A percentile compares a stretch with the other conserved stretches of the same genome.
These are phyloP conservation scores for Arctopsyche grandis DNA, from an alignment of 1,140 invertebrate genomes.

Conservation along the genomic window DNA sequence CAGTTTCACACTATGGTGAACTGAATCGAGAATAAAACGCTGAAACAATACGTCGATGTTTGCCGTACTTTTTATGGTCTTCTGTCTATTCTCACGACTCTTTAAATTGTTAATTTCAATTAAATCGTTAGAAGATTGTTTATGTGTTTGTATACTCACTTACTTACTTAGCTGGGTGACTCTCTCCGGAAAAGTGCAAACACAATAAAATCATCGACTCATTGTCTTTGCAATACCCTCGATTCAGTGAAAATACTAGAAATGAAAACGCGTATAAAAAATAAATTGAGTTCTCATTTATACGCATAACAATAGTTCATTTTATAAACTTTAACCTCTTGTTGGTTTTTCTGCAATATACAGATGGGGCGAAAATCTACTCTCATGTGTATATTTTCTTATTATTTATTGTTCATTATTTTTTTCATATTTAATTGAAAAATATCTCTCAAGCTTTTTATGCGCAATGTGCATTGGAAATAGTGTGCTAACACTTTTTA, in stretches of 20 bases:
- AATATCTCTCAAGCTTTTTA: too few species aligned
- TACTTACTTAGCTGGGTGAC: neutral
- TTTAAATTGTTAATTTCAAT: neutral
- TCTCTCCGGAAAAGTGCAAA: slow-evolving; percentile 12
- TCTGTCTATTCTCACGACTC: neutral
- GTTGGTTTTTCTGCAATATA: too few species aligned
- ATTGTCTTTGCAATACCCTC: slow-evolving; percentile 8
- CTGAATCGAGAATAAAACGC: neutral
- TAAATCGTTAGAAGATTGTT: slow-evolving; percentile 1
- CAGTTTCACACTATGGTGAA: neutral
- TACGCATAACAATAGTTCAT: too few species aligned
- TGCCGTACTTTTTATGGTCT: neutral
- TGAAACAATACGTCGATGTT: neutral
- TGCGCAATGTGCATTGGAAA: too few species aligned
- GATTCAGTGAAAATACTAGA: slow-evolving; percentile 13
- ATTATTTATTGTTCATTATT: too few species aligned
- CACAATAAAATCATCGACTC: slow-evolving; percentile 24
- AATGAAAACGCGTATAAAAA: neutral
- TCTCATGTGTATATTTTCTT: too few species aligned
- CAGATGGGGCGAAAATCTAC: too few species aligned
- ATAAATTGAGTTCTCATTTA: too few species aligned
- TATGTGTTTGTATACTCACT: neutral
- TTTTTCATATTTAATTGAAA: too few species aligned
- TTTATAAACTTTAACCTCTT: too few species aligned
- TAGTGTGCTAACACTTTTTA: too few species aligned